phyloP scores from a whole-genome alignment of 2,113 vertebrate species.

The Ammospiza caudacuta region DNA sequence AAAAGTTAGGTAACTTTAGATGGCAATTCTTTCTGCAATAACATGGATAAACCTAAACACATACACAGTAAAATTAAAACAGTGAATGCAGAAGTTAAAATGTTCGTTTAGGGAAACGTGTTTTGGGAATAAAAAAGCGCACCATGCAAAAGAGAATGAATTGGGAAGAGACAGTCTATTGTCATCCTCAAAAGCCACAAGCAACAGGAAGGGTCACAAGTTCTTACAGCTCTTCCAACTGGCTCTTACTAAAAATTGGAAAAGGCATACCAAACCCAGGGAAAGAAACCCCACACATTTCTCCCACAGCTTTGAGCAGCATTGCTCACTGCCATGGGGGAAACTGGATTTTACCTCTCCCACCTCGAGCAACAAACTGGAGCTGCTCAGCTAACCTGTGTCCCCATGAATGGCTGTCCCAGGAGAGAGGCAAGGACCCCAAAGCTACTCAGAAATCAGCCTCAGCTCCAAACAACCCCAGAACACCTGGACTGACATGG shows the following conservation, averaged over 20 bases:
- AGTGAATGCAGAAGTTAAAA: background rate
- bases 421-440: background rate
- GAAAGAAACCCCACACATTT: background rate
- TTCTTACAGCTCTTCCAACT: conserved; percentile 5
- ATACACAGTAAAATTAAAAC: background rate
- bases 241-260: background rate
- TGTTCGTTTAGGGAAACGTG: background rate
- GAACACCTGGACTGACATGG: background rate
- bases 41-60: background rate
- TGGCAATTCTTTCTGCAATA: background rate
- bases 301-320: background rate
- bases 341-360: background rate
- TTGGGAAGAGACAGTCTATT: background rate
- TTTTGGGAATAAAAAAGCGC: background rate
- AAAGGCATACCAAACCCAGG: background rate
- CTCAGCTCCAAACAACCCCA: background rate
- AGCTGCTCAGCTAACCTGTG: background rate
- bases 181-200: conserved; percentile 27
- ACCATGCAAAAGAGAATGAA: background rate
- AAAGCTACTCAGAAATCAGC: background rate
- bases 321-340: fast-evolving
- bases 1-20: background rate
- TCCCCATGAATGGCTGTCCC: background rate
- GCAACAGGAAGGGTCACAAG: background rate
- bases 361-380: background rate